A percentile compares a stretch with the other conserved stretches of the same genome.
These are phyloP conservation scores for Acanthoscelides obtectus DNA, from an alignment of 2,888 invertebrate genomes.

Conservation along the genomic window DNA sequence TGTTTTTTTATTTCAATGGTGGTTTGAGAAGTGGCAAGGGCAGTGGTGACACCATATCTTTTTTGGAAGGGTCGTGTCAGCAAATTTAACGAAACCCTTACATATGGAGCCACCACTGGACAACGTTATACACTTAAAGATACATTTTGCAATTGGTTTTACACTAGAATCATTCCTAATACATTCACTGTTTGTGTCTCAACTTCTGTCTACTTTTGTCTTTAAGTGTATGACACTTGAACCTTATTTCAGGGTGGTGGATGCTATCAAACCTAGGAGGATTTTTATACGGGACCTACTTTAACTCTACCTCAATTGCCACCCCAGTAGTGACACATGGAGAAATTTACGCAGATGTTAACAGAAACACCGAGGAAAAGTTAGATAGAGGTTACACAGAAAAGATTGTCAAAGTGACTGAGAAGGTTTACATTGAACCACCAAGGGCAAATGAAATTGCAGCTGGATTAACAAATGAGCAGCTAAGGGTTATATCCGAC, in stretches of 20 bases:
- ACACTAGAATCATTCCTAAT: neutral
- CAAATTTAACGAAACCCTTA: neutral
- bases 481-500: constrained; percentile 42
- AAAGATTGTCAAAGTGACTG: constrained; percentile 34
- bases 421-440: constrained; percentile 24
- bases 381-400: neutral
- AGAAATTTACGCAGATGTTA: constrained; percentile 24
- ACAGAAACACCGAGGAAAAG: constrained; percentile 5
- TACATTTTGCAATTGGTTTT: neutral
- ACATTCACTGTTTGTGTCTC: neutral
- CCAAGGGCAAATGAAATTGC: constrained; percentile 24
- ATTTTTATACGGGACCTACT: constrained; percentile 17
- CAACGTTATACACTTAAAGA: constrained; percentile 18
- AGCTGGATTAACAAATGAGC: constrained; percentile 36
- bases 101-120: neutral
- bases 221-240: constrained; percentile 28
- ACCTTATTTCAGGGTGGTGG: constrained; percentile 42
- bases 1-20: neutral
- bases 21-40: neutral
- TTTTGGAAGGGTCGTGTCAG: neutral
- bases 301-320: constrained; percentile 14
- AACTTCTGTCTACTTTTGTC: constrained; percentile 12
- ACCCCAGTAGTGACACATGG: neutral
- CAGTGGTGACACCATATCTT: neutral
- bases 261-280: constrained; percentile 36